Evolutionary conservation across 2,888 invertebrate genomes (phyloP).

Genomic region (Tipula vernalis): DNA sequence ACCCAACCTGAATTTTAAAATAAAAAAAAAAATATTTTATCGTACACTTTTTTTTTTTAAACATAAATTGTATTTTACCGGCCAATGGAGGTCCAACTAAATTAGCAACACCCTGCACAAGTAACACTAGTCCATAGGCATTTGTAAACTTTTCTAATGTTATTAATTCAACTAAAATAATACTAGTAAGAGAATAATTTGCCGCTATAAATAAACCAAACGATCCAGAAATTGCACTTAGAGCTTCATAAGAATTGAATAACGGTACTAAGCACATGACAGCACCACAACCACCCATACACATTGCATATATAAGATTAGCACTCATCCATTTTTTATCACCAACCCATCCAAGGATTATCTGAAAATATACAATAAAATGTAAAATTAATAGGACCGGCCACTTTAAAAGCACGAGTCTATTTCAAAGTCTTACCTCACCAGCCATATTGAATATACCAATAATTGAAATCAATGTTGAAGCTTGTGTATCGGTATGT

Average conservation of each 20-base stretch:
- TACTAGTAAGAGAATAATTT: constrained; percentile 82
- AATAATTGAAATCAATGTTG: constrained; percentile 74
- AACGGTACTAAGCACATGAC: constrained; percentile 56
- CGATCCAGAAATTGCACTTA: constrained; percentile 55
- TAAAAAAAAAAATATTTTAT: too few species aligned
- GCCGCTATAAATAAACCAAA: constrained; percentile 87
- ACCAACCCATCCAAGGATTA: constrained; percentile 76
- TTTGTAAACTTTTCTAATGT: constrained; percentile 84
- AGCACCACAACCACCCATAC: constrained; percentile 60
- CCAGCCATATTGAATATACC: constrained; percentile 82
- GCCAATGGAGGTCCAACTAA: constrained; percentile 81
- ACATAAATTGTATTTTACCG: constrained; percentile 42
- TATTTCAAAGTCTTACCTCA: constrained; percentile 46
- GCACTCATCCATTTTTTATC: constrained; percentile 69
- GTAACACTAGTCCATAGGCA: constrained; percentile 75
- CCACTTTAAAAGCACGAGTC: not conserved
- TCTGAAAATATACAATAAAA: constrained; percentile 38
- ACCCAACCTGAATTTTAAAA: constrained; percentile 53
- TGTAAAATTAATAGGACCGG: not conserved
- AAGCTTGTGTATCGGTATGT: constrained; percentile 56
- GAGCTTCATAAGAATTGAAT: constrained; percentile 30
- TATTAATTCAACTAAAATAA: constrained; percentile 79
- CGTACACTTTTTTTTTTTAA: not conserved
- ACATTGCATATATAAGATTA: constrained; percentile 65
- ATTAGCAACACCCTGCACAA: constrained; percentile 84